A percentile compares a stretch with the other conserved stretches of the same genome.
Conservation (phyloP, 2,888 invertebrate species). For the Esperia sulphurella region DNA sequence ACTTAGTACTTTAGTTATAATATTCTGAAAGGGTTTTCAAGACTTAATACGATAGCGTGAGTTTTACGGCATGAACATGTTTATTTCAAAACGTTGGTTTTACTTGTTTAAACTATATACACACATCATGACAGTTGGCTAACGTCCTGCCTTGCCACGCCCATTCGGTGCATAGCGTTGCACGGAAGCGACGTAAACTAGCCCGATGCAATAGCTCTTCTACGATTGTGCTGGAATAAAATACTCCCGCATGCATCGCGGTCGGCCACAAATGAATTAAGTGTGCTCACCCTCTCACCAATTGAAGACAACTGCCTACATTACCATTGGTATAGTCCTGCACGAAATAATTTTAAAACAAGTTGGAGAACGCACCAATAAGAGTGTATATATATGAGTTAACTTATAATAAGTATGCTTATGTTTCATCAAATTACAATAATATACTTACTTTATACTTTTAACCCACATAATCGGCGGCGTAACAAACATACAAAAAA, state of each 20-base stretch:
- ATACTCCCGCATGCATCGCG: constrained; percentile 67
- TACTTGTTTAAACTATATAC: background rate
- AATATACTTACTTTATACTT: too few relatives aligned
- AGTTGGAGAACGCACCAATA: too few relatives aligned
- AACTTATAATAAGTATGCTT: too few relatives aligned
- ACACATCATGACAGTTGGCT: constrained; percentile 13
- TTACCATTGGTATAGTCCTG: constrained; percentile 41
- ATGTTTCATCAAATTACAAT: too few relatives aligned
- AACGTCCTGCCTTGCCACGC: constrained; percentile 17
- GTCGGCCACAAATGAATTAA: constrained; percentile 63
- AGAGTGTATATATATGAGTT: too few relatives aligned
- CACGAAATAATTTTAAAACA: constrained; percentile 21
- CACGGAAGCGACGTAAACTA: constrained; percentile 13
- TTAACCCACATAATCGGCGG: too few relatives aligned
- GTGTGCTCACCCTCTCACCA: constrained; percentile 64
- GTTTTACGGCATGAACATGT: too few relatives aligned
- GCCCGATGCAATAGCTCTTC: constrained; percentile 18
- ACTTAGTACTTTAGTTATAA: too few relatives aligned
- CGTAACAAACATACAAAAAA: too few relatives aligned
- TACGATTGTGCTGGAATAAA: constrained; percentile 38
- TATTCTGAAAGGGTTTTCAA: too few relatives aligned
- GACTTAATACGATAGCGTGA: too few relatives aligned
- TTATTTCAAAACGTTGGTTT: too few relatives aligned
- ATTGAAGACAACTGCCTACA: constrained; percentile 66
- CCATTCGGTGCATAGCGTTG: constrained; percentile 14